Evolutionary conservation across 2,888 invertebrate genomes (phyloP).

Genomic region (Brenthis ino): DNA sequence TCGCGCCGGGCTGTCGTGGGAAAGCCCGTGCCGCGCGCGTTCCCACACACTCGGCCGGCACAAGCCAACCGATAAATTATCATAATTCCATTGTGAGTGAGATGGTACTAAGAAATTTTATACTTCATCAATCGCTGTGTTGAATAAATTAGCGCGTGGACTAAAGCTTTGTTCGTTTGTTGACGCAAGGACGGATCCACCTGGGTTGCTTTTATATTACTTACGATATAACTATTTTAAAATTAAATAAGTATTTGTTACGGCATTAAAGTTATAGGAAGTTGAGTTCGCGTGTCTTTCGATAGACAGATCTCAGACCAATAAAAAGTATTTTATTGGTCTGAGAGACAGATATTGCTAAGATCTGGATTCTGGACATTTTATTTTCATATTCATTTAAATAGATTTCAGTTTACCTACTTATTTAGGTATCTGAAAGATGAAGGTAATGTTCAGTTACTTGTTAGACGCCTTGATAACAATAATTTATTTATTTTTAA

Average conservation of each 20-base stretch:
- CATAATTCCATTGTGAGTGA: constrained; percentile 83
- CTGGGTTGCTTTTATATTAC: constrained; percentile 36
- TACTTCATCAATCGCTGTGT: constrained; percentile 81
- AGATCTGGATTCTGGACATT: no score
- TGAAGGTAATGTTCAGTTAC: no score
- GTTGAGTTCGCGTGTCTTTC: no score
- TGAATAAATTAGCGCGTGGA: constrained; percentile 82
- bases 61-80: constrained; percentile 83
- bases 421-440: no score
- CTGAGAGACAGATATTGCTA: no score
- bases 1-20: constrained; percentile 68
- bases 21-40: constrained; percentile 81
- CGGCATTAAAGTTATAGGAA: no score
- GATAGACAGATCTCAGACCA: no score
- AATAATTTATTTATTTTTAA: no score
- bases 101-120: constrained; percentile 83
- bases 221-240: constrained; percentile 14
- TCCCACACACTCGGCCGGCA: constrained; percentile 83
- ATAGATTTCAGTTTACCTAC: no score
- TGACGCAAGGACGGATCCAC: constrained; percentile 48
- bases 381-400: no score
- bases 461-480: no score
- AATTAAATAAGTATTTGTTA: neutral
- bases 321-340: no score
- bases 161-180: constrained; percentile 61